Evolutionary conservation across 1,140 invertebrate species (phyloP).

Genomic region (Orius insidiosus): DNA sequence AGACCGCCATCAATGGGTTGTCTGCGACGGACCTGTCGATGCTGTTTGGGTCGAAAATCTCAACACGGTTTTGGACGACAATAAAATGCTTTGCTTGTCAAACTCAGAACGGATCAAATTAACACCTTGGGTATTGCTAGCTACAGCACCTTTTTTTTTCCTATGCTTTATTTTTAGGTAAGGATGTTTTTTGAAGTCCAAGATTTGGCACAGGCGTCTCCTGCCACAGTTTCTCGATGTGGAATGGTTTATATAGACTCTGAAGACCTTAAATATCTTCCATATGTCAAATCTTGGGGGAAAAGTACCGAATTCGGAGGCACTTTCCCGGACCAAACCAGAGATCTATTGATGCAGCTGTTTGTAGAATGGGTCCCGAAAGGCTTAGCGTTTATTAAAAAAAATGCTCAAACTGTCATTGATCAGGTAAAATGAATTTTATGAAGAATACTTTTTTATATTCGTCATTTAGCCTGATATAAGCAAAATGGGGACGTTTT

Average conservation of each 20-base stretch:
- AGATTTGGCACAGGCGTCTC: constrained; percentile 69
- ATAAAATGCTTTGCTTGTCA: constrained; percentile 77
- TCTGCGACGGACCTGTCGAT: constrained; percentile 83
- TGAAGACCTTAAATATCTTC: constrained; percentile 57
- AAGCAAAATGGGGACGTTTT: constrained; percentile 57
- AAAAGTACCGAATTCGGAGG: constrained; percentile 35
- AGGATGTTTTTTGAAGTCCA: constrained; percentile 81
- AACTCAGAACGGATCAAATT: constrained; percentile 83
- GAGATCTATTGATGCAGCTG: constrained; percentile 35
- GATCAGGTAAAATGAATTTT: constrained; percentile 30
- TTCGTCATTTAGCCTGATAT: constrained; percentile 46
- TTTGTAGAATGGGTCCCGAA: constrained; percentile 44
- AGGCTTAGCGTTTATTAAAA: constrained; percentile 44
- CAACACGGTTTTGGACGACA: constrained; percentile 85
- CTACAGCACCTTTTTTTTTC: not conserved
- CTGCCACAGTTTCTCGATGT: constrained; percentile 64
- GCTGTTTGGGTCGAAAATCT: constrained; percentile 92
- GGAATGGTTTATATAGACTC: constrained; percentile 82
- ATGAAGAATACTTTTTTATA: constrained; percentile 16
- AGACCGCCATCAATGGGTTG: constrained; percentile 62
- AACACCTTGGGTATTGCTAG: constrained; percentile 36
- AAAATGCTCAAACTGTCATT: constrained; percentile 43
- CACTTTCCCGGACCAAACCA: constrained; percentile 32
- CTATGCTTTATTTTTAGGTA: constrained; percentile 28
- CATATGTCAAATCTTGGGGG: constrained; percentile 65